Percentiles rank a stretch among this genome's conserved stretches.
phyloP scores from a whole-genome alignment of 1,140 invertebrate genomes.

The Chironomus striatipennis region DNA sequence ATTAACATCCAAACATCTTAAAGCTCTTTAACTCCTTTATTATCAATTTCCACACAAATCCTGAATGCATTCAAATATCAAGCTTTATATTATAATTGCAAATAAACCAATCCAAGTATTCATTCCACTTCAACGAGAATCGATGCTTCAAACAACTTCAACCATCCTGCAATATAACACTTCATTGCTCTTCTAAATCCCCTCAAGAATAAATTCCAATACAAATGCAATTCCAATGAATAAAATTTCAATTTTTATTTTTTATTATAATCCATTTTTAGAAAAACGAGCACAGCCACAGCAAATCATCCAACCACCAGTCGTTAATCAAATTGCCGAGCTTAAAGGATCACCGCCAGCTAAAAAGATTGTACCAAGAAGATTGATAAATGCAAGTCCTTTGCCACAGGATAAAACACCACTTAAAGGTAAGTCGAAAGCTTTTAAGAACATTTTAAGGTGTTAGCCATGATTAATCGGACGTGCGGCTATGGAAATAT shows the following conservation, averaged over 20 bases:
- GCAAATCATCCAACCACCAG: background rate
- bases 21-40: too few relatives aligned
- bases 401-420: background rate
- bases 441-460: background rate
- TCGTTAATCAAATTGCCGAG: background rate
- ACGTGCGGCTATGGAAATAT: background rate
- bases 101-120: too few relatives aligned
- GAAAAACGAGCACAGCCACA: constrained; percentile 23
- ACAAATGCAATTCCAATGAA: background rate
- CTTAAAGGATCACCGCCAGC: constrained; percentile 20
- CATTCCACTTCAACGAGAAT: too few relatives aligned
- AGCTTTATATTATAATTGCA: too few relatives aligned
- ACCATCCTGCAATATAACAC: too few relatives aligned
- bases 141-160: too few relatives aligned
- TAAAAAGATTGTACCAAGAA: constrained; percentile 11
- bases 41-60: too few relatives aligned
- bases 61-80: too few relatives aligned
- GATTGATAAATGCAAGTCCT: background rate
- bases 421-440: constrained; percentile 21
- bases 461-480: background rate
- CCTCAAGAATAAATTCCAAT: too few relatives aligned
- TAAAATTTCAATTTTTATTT: background rate
- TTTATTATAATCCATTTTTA: background rate
- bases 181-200: too few relatives aligned
- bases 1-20: too few relatives aligned